Evolutionary conservation across 2,113 vertebrate genomes (phyloP).

Genomic region (Gadus macrocephalus): DNA sequence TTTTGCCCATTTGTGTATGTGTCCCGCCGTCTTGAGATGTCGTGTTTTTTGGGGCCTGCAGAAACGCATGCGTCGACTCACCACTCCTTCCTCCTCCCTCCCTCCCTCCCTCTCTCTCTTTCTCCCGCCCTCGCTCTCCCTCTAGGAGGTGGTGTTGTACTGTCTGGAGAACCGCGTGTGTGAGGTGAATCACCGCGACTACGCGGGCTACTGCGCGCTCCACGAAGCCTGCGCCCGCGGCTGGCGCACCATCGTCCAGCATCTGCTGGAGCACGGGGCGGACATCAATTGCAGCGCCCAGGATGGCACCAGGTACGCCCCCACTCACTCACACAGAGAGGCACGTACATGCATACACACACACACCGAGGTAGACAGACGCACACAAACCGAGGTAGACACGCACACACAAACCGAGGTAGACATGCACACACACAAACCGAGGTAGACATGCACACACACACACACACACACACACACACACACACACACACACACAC

Average conservation of each 20-base stretch:
- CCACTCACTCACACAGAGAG: neutral
- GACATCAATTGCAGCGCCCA: constrained; percentile 97
- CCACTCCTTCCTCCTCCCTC: neutral
- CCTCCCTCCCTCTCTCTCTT: constrained; percentile 8
- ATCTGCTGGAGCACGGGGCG: constrained; percentile 90
- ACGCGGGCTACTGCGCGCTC: constrained; percentile 92
- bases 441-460: no score
- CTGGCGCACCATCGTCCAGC: constrained; percentile 90
- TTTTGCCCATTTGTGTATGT: constrained; percentile 40
- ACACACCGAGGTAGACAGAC: neutral
- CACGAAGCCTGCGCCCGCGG: constrained; percentile 91
- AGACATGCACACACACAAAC: neutral
- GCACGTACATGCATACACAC: neutral
- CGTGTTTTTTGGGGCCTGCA: constrained; percentile 7
- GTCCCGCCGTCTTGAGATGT: constrained; percentile 30
- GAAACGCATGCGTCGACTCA: neutral
- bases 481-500: no score
- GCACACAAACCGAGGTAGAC: neutral
- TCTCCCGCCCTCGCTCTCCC: constrained; percentile 3
- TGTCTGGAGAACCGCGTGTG: constrained; percentile 92
- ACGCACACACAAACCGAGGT: neutral
- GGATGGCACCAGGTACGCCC: constrained; percentile 87
- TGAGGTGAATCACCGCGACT: constrained; percentile 94
- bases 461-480: no score
- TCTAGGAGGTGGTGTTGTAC: constrained; percentile 91